Evolutionary conservation across 1,140 invertebrate species (phyloP).

Genomic region (Drosophila ambigua): DNA sequence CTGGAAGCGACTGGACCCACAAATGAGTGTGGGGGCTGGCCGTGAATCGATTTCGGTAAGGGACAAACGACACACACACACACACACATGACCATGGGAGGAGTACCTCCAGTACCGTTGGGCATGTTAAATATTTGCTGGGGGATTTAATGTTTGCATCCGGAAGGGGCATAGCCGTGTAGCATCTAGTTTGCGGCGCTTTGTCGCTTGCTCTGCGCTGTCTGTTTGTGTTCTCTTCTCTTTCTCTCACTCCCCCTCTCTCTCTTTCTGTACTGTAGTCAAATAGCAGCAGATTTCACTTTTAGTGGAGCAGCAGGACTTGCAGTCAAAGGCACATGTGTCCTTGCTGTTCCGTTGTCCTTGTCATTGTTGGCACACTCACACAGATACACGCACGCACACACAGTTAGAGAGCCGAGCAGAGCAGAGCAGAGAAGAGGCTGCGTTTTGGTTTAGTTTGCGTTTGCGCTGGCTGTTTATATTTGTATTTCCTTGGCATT

Average conservation of each 20-base stretch:
- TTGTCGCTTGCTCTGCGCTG: conserved; percentile 35
- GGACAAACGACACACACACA: conserved; percentile 40
- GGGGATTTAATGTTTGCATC: conserved; percentile 69
- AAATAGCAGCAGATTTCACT: conserved; percentile 76
- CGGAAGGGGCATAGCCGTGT: conserved; percentile 12
- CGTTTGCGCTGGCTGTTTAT: conserved; percentile 77
- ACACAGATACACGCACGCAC: conserved; percentile 20
- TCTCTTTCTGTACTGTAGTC: conserved; percentile 30
- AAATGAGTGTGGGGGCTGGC: conserved; percentile 87
- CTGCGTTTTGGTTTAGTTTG: conserved; percentile 74
- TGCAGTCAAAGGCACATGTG: conserved; percentile 78
- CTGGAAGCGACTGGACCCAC: conserved; percentile 90
- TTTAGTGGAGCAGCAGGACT: conserved; percentile 59
- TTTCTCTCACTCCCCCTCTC: conserved; percentile 2
- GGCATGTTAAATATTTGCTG: conserved; percentile 70
- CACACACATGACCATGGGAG: conserved; percentile 1
- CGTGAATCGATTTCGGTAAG: conserved; percentile 93
- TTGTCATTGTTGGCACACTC: conserved; percentile 58
- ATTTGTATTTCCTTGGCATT: conserved; percentile 83
- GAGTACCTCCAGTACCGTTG: conserved; percentile 23
- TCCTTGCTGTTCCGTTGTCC: conserved; percentile 65
- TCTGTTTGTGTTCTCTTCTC: conserved; percentile 40
- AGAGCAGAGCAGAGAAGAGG: conserved; percentile 10
- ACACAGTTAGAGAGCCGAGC: neutral
- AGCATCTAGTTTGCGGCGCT: conserved; percentile 52